Conservation (phyloP, 2,113 vertebrate species). For the Cyphomyrus discorhynchus region DNA sequence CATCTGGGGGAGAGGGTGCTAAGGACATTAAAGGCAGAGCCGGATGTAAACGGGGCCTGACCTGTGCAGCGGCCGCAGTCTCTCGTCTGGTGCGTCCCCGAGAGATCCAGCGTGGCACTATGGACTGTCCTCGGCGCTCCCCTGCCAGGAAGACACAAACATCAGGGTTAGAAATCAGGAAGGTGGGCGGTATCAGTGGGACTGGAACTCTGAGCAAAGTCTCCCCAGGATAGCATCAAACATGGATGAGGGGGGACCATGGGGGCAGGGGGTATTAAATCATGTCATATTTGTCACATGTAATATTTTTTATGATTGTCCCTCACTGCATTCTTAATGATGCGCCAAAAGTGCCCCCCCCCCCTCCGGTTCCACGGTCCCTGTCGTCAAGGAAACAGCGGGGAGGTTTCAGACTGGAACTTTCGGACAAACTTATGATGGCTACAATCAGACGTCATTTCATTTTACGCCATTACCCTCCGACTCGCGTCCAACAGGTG, state of each 20-base stretch:
- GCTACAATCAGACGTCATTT: not conserved
- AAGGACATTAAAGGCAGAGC: not conserved
- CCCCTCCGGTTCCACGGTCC: not conserved
- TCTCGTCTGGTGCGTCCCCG: conserved; percentile 40
- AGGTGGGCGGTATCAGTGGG: not conserved
- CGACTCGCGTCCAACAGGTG: not conserved
- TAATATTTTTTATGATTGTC: not conserved
- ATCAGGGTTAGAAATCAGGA: not conserved
- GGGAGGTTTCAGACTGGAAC: not conserved
- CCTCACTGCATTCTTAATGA: not conserved
- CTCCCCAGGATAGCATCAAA: not conserved
- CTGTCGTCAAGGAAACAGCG: not conserved
- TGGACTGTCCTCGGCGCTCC: conserved; percentile 28
- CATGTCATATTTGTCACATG: not conserved
- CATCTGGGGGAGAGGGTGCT: not conserved
- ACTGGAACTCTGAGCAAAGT: not conserved
- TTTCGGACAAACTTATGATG: not conserved
- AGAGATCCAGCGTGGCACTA: conserved; percentile 48
- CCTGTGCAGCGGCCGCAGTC: conserved; percentile 35
- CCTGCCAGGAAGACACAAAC: conserved; percentile 37
- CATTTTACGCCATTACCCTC: not conserved
- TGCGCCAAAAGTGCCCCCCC: not conserved
- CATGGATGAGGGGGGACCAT: not conserved
- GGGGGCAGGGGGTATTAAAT: not conserved
- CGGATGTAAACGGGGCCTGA: conserved; percentile 32